phyloP scores from a whole-genome alignment of 2,888 invertebrate genomes.

The Zygogramma bicolorata region DNA sequence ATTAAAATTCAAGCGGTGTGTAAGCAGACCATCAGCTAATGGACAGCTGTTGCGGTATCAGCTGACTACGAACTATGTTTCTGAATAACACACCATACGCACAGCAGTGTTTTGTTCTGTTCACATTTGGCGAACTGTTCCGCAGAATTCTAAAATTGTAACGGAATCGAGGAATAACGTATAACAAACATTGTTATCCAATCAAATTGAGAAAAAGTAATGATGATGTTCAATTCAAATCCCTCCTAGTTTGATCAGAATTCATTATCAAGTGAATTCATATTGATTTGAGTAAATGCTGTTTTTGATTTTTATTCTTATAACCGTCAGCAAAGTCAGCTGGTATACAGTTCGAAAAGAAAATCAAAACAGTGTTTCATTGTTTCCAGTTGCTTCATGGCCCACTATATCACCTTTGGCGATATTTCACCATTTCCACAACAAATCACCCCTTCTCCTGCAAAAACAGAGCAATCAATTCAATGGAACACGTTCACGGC shows the following conservation, averaged over 20 bases:
- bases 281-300: too few species aligned
- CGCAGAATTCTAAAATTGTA: neutral
- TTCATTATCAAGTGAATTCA: too few species aligned
- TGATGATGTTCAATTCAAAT: too few species aligned
- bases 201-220: too few species aligned
- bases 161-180: neutral
- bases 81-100: slow-evolving; percentile 32
- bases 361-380: neutral
- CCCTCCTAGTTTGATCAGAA: too few species aligned
- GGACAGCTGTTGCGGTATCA: slow-evolving; percentile 36
- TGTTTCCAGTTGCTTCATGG: neutral
- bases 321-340: too few species aligned
- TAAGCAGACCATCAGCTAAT: slow-evolving; percentile 30
- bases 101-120: neutral
- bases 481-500: neutral
- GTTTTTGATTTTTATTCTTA: too few species aligned
- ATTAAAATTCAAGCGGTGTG: slow-evolving; percentile 6
- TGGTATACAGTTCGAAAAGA: too few species aligned
- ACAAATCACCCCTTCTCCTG: neutral
- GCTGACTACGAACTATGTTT: slow-evolving; percentile 30
- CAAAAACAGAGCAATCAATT: slow-evolving; percentile 1
- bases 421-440: neutral
- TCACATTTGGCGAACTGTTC: neutral
- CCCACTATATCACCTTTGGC: neutral
- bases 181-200: too few species aligned